phyloP scores from a whole-genome alignment of 2,113 vertebrate species.

The Merops nubicus region DNA sequence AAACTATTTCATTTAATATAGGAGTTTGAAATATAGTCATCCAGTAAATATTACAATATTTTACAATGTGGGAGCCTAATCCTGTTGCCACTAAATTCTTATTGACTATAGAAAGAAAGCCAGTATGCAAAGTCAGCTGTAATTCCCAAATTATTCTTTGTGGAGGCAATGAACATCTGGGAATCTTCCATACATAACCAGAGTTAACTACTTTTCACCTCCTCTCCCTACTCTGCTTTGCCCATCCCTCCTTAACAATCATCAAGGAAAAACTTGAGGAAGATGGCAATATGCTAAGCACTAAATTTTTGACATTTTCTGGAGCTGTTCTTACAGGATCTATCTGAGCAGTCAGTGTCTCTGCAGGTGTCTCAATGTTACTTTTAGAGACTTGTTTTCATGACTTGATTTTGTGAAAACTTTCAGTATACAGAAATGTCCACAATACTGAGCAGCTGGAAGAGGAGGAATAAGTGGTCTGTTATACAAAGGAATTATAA shows the following conservation, averaged over 20 bases:
- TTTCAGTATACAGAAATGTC: not conserved
- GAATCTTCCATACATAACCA: not conserved
- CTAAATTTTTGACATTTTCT: not conserved
- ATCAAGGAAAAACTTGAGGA: not conserved
- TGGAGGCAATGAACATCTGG: not conserved
- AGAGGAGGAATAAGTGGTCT: not conserved
- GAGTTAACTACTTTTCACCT: not conserved
- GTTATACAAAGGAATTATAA: not conserved
- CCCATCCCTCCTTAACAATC: not conserved
- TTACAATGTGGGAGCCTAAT: not conserved
- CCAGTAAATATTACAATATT: not conserved
- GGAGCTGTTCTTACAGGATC: not conserved
- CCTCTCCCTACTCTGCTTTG: not conserved
- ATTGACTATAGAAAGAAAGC: not conserved
- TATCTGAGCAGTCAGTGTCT: not conserved
- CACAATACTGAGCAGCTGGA: not conserved
- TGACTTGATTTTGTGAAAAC: not conserved
- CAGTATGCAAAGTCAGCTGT: not conserved
- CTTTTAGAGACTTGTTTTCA: not conserved
- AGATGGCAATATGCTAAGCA: not conserved
- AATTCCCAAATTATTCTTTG: not conserved
- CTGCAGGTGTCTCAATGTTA: not conserved
- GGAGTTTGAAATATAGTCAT: not conserved
- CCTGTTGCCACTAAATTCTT: not conserved
- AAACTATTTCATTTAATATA: conserved; percentile 18